Base-by-base conservation (phyloP, 2,113 vertebrate genomes). In the Malurus alboscapulatus region DNA sequence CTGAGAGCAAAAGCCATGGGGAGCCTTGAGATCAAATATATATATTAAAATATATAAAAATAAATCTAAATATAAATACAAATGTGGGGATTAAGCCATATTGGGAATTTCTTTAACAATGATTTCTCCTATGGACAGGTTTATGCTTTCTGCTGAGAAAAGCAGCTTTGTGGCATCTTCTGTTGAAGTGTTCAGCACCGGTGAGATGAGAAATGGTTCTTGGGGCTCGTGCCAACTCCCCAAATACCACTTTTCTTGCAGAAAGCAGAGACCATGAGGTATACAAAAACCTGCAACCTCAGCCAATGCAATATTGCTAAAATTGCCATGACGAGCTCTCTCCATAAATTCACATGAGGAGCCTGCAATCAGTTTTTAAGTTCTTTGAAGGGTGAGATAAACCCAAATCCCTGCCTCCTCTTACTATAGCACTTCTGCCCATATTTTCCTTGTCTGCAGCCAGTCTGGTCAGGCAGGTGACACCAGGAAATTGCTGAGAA, bases 241-340 rank as follows among this genome's bases (percentile, higher is more conserved):
- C 45, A 78, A 1, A 36, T 47, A 16, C 4, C 24, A 17, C 17
- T 54, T 72, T 58, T 59, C 16, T 7, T 44, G 29, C 54, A 81
- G 65, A 47, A n/a, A 89, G 20, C 17, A 36, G 55, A 50, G 40
- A 24, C 18, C 14, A 5, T 6, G 62, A 58, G 26, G 4, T 67
- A 5, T 2, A 26, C 17, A 48, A 71, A 61, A 48, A 21, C 12
- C 55, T 58, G n/a, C 15, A 40, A 18, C 21, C 18, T 48, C 3
- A 2, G 9, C 26, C 75, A 58, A 18, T 32, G n/a, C 38, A 58
- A 3, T 30, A 17, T 1, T 24, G 42, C 15, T 13, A 57, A 34
- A 48, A 59, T 6, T 42, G 57, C 22, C 30, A 3, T 0, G 18
- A 27, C 0, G 1, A 58, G 10, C 34, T 79, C 42, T 7, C 61